These are phyloP conservation scores for Thereva unica DNA, from an alignment of 2,888 invertebrate genomes.

Conservation along the genomic window DNA sequence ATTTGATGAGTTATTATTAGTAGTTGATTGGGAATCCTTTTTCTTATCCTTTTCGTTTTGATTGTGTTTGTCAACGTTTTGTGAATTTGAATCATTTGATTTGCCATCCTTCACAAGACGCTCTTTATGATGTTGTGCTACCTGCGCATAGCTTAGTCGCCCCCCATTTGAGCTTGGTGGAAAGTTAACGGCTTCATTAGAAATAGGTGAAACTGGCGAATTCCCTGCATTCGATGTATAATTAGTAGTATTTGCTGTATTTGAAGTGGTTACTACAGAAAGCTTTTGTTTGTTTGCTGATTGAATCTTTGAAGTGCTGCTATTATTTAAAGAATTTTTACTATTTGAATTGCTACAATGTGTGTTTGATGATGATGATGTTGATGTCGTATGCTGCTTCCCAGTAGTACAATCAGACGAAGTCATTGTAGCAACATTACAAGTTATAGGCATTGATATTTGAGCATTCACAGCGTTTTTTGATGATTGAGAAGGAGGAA, in stretches of 20 bases:
- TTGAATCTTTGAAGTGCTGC: slow-evolving; percentile 11
- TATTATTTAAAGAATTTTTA: slow-evolving; percentile 15
- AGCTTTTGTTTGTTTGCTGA: slow-evolving; percentile 37
- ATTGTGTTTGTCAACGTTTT: slow-evolving; percentile 39
- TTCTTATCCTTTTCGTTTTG: slow-evolving; percentile 41
- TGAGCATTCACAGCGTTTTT: slow-evolving; percentile 41
- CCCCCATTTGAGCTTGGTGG: slow-evolving; percentile 45
- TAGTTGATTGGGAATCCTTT: slow-evolving; percentile 44
- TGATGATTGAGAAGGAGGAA: slow-evolving; percentile 39
- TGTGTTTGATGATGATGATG: slow-evolving; percentile 16
- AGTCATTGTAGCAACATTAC: slow-evolving; percentile 63
- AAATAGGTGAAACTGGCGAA: slow-evolving; percentile 41
- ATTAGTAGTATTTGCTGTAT: slow-evolving; percentile 12
- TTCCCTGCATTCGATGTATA: slow-evolving; percentile 42
- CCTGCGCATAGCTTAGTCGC: slow-evolving; percentile 68
- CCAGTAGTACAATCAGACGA: slow-evolving; percentile 47
- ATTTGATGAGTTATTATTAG: slow-evolving; percentile 21
- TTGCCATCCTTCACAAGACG: slow-evolving; percentile 49
- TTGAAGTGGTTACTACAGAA: slow-evolving; percentile 35
- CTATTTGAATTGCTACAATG: slow-evolving; percentile 17
- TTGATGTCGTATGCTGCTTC: slow-evolving; percentile 28
- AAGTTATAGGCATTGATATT: slow-evolving; percentile 29
- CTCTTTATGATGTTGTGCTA: slow-evolving; percentile 67
- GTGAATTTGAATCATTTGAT: slow-evolving; percentile 27
- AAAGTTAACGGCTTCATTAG: slow-evolving; percentile 29